A percentile compares a stretch with the other conserved stretches of the same genome.
phyloP scores from a whole-genome alignment of 2,113 vertebrate genomes.

The Rhinogobius similis region DNA sequence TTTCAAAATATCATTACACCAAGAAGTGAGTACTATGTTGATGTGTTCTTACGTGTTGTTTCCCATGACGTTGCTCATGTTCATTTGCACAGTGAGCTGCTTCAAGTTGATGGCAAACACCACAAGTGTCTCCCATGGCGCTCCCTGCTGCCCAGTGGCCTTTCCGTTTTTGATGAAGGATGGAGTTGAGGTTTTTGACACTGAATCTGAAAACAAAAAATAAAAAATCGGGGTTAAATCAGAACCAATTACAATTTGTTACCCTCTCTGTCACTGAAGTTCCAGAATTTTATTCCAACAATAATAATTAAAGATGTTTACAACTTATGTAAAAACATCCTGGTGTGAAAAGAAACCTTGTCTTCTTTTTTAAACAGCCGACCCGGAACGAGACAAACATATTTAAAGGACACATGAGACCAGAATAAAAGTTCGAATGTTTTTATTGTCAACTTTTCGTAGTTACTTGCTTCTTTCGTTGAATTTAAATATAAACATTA shows the following conservation, averaged over 20 bases:
- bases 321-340: background rate
- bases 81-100: conserved; percentile 97
- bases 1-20: too few relatives aligned
- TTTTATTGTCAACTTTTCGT: too few relatives aligned
- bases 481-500: too few relatives aligned
- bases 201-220: conserved; percentile 77
- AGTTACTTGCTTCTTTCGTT: too few relatives aligned
- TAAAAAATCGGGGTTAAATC: background rate
- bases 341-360: background rate
- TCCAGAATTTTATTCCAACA: background rate
- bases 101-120: conserved; percentile 98
- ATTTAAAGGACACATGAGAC: too few relatives aligned
- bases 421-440: too few relatives aligned
- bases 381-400: too few relatives aligned
- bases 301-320: background rate
- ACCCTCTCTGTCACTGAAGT: background rate
- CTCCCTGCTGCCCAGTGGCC: conserved; percentile 87
- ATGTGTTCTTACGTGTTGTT: conserved; percentile 90
- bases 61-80: conserved; percentile 99
- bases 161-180: conserved; percentile 88
- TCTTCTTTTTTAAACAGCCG: background rate
- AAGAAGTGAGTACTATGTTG: background rate
- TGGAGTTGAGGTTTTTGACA: conserved; percentile 92
- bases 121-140: conserved; percentile 96
- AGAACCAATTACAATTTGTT: background rate